Evolutionary conservation across 2,888 invertebrate species (phyloP), one percentile per base, ranked within the genome.

Genomic region (Patella depressa): DNA sequence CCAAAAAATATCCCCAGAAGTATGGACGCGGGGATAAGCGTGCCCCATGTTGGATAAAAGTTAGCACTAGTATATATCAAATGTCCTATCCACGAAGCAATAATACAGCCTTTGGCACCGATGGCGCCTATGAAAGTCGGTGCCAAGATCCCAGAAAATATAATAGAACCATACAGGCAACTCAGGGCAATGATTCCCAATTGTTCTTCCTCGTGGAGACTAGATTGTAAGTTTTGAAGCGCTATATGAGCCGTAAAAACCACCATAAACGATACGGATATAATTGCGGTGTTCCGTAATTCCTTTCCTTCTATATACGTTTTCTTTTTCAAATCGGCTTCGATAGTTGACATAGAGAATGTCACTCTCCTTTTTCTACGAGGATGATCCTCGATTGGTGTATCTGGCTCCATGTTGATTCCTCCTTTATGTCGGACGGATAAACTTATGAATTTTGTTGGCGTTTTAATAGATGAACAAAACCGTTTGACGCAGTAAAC

Each of bases 141-240:
- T 1, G 88, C 87, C 15, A 89, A 76, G 53, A 89, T 81, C 74
- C 89, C 86, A 71, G 89, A 88, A n/a, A 89, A 53, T 29, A 89
- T 85, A 59, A 87, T 88, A 71, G 85, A 84, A 9, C 84, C 89
- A 77, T 90, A 88, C 75, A 90, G 76, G 76, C 85, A 85, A 57
- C 88, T 85, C 19, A 90, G 80, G 1, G 88, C 86, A 34, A 85
- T 83, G 55, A 88, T 82, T 5, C 88, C 88, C 19, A 88, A 82
- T 24, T 85, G 87, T 17, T 81, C 84, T 76, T 85, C 85, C 70
- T 86, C 85, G 80, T 90, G 86, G 19, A 89, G 78, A 53, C 87
- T 87, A 73, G 88, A 89, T 81, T 89, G 89, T 7, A 90, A 82
- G 65, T 88, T 89, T 80, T 89, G 88, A 3, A 89, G 82, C 4